Base-by-base conservation (phyloP, 1,140 invertebrate genomes). In the Aphidius ervi region DNA sequence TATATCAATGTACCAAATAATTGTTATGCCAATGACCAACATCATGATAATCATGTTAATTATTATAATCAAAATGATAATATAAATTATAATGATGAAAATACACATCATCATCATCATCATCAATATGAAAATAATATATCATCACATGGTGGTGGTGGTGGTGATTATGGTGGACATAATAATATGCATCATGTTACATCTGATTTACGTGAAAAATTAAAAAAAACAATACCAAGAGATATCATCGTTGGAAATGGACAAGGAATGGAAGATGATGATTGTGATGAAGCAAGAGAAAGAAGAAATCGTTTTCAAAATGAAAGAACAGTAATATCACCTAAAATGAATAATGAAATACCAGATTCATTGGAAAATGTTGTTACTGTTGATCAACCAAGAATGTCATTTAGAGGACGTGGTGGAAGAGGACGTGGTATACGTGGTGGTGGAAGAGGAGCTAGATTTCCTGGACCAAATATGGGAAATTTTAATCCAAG, bases 231-330 rank as follows among this genome's bases (percentile, higher is more conserved):
- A 58, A 57, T 62, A 31, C 66, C 65, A 16, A 50, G 67, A 39
- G 69, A 70, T 45, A 37, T 68, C 4, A 70, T 71, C 65, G 47
- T 66, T 46, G 67, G 63, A 37, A 72, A 70, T 63, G 69, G 69
- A 48, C 72, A 72, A 46, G 65, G 62, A 56, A 52, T 69, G 52
- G 76, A 80, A 58, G 76, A 80, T 53, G 76, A 79, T 56, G 77
- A 78, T 52, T 64, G 67, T 56, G 74, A 78, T 63, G 74, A 78
- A 60, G 74, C 72, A 3, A 70, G 68, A 20, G 76, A 78, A 55
- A 66, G 76, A 58, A 69, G 77, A 49, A 78, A 78, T 59, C 70
- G 77, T 53, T 80, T 80, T 66, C 74, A 78, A 59, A 77, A 64
- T 46, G 77, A 80, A 50, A 69, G 76, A 61, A 73, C 68, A 4